Evolutionary conservation across 2,113 vertebrate species (phyloP).

Genomic region (Chamaea fasciata): DNA sequence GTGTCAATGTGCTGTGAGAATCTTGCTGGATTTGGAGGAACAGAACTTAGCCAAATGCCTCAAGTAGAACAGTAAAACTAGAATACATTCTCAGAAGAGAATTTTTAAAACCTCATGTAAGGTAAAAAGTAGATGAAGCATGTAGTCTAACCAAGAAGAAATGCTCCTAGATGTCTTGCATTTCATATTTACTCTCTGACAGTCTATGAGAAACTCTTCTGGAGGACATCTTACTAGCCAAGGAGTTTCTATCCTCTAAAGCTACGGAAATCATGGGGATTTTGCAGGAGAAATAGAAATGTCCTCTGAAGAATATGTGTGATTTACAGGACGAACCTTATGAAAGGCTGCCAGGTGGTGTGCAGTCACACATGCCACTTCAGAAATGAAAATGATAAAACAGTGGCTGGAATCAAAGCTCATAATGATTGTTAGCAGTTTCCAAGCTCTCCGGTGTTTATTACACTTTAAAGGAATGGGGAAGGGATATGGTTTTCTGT

Average conservation of each 20-base stretch:
- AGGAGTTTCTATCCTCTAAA: neutral
- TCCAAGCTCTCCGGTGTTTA: neutral
- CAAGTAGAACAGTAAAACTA: neutral
- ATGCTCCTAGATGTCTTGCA: neutral
- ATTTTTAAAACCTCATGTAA: neutral
- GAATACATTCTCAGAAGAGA: neutral
- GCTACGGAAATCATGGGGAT: neutral
- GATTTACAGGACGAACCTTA: neutral
- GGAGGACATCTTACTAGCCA: neutral
- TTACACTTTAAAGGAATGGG: neutral
- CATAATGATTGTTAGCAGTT: neutral
- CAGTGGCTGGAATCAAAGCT: neutral
- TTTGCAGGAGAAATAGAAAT: neutral
- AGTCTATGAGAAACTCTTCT: neutral
- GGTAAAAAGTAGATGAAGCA: neutral
- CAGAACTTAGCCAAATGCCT: neutral
- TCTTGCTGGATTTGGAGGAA: neutral
- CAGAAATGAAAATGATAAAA: neutral
- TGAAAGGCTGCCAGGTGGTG: neutral
- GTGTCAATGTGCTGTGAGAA: neutral
- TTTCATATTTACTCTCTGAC: neutral
- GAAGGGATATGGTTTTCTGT: neutral
- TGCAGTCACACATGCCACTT: neutral
- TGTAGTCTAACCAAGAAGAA: neutral
- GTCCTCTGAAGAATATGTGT: neutral